Conservation (phyloP, 2,113 vertebrate genomes). For the Onychostoma macrolepis region DNA sequence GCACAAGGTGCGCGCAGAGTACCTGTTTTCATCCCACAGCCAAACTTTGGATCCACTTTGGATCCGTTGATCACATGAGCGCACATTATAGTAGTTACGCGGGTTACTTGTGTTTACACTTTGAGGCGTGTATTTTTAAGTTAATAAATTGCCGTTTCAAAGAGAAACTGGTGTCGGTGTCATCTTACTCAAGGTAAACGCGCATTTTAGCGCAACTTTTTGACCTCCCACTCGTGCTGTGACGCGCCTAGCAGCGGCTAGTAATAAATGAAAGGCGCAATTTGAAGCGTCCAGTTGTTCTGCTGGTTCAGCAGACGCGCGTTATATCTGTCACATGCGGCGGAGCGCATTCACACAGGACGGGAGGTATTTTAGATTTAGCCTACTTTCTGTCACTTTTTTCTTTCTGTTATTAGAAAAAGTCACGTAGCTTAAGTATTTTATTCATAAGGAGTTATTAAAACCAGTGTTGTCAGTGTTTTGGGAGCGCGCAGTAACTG, state of each 20-base stretch:
- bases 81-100: neutral
- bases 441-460: neutral
- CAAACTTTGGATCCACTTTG: neutral
- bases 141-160: neutral
- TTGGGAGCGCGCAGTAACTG: neutral
- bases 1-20: neutral
- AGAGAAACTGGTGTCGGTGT: neutral
- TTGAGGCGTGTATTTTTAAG: neutral
- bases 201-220: conserved; percentile 13
- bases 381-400: neutral
- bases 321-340: conserved; percentile 43
- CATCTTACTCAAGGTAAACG: conserved; percentile 27
- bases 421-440: neutral
- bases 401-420: neutral
- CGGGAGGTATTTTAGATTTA: conserved; percentile 46
- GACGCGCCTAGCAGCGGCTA: conserved; percentile 71
- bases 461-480: neutral
- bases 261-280: conserved; percentile 63
- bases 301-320: conserved; percentile 46
- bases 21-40: neutral
- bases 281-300: conserved; percentile 55
- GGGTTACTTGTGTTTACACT: neutral
- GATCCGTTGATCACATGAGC: neutral
- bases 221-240: conserved; percentile 74
- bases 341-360: conserved; percentile 10